A percentile compares a stretch with the other conserved stretches of the same genome.
Conservation (phyloP, 2,113 vertebrate species). For the Calyptomena viridis region DNA sequence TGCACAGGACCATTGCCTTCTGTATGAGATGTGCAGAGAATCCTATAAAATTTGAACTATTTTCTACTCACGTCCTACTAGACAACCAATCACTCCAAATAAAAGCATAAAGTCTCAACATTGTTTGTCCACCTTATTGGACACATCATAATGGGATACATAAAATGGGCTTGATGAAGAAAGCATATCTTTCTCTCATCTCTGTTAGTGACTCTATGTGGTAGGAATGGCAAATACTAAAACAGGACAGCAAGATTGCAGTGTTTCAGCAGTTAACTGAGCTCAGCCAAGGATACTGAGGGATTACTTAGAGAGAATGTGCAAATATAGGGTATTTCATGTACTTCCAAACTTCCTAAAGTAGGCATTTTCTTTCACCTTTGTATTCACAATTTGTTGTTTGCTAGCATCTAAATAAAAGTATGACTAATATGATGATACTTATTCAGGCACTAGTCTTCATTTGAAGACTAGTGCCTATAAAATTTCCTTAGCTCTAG, state of each 20-base stretch:
- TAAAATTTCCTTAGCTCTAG: background rate
- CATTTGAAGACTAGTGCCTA: background rate
- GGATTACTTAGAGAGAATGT: background rate
- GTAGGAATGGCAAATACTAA: background rate
- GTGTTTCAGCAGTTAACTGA: background rate
- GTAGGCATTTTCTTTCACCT: background rate
- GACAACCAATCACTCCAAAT: background rate
- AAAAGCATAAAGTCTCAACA: background rate
- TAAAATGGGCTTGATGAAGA: background rate
- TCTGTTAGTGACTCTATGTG: background rate
- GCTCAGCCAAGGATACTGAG: background rate
- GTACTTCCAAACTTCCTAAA: background rate
- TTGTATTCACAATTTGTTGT: background rate
- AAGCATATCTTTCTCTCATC: background rate
- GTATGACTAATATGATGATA: background rate
- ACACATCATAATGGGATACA: background rate
- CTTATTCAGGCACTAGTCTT: background rate
- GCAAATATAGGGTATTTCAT: background rate
- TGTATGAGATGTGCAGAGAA: background rate
- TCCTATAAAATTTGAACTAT: background rate
- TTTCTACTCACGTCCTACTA: background rate
- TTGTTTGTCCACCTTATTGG: background rate
- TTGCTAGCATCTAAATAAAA: background rate
- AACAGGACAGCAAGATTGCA: background rate
- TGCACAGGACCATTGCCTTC: background rate